Evolutionary conservation across 2,113 vertebrate species (phyloP), one percentile per base, ranked within the genome.

Genomic region (Chroicocephalus ridibundus): DNA sequence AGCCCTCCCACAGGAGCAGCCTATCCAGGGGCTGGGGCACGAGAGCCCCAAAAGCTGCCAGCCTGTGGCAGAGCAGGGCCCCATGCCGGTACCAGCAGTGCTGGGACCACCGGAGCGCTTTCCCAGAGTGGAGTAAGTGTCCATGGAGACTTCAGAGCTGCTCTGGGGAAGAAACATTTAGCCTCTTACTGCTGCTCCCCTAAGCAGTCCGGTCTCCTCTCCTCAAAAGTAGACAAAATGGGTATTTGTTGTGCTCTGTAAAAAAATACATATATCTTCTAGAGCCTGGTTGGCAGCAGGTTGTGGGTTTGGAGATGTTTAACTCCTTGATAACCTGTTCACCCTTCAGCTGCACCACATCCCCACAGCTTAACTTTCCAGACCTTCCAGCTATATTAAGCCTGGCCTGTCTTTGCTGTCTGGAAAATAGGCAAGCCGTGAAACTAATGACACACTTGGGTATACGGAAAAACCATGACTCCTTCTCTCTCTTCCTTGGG

Each of bases 331-430:
- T 44, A 82, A 81, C 78, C 60, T 61, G 15, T 52, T 75, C 65
- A 38, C 38, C n/a, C 58, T 72, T 22, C 25, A 52, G 40, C 26
- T 91, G 42, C 40, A 60, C 78, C 29, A 55, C 6, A 21, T 26
- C 34, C 26, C 40, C 72, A 52, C 22, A 74, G 52, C 76, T 85
- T 51, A 54, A 71, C n/a, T 68, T 88, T 57, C 62, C n/a, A 75
- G 64, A 94, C 38, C 27, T 83, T 95, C 75, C 88, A 94, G 61
- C 77, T 76, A 25, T 32, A 14, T 80, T 49, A 91, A 84, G 38
- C n/a, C 64, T 78, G 78, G 42, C 54, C 52, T 88, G 32, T 13
- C 62, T 58, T 66, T 40, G 36, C 81, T 79, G 44, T 40, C 83
- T 84, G 52, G 75, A 82, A 95, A 96, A 83, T 0, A 58, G 27